A percentile compares a stretch with the other conserved stretches of the same genome.
phyloP scores from a whole-genome alignment of 37 sponge, comb jelly and placozoan species.

The Oopsacas minuta region DNA sequence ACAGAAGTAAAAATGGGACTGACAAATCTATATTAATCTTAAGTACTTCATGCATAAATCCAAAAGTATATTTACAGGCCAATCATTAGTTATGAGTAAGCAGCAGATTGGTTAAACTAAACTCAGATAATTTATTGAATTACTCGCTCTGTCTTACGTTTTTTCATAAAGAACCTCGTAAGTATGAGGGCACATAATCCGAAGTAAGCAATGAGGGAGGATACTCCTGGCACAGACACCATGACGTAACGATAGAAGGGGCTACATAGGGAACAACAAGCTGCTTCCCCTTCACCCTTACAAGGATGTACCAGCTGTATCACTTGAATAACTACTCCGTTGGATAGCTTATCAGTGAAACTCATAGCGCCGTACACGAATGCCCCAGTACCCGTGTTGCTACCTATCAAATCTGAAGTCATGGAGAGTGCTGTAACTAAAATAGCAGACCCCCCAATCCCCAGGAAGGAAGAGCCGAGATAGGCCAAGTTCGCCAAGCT shows the following conservation, averaged over 20 bases:
- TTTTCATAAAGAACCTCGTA: background rate
- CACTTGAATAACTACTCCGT: constrained; percentile 67
- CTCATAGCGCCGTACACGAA: constrained; percentile 96
- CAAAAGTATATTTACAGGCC: no score
- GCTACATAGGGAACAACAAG: constrained; percentile 44
- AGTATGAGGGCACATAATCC: background rate
- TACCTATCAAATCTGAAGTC: constrained; percentile 83
- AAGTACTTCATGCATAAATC: no score
- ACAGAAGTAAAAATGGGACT: no score
- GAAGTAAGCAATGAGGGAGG: constrained; percentile 29
- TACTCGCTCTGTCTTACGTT: background rate
- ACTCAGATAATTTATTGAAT: background rate
- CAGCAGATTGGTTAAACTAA: no score
- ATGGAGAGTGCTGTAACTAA: constrained; percentile 76
- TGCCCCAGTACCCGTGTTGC: constrained; percentile 55
- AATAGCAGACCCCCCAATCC: constrained; percentile 62
- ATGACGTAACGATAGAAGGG: constrained; percentile 53
- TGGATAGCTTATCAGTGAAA: constrained; percentile 84
- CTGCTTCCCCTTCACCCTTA: constrained; percentile 23
- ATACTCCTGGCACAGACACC: constrained; percentile 60
- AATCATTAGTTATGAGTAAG: no score
- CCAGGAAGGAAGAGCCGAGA: constrained; percentile 31
- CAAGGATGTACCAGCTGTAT: constrained; percentile 80
- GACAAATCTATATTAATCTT: no score
- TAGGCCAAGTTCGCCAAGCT: background rate